Evolutionary conservation across 2,113 vertebrate species (phyloP), one percentile per base, ranked within the genome.

Genomic region (Dipodomys merriami): DNA sequence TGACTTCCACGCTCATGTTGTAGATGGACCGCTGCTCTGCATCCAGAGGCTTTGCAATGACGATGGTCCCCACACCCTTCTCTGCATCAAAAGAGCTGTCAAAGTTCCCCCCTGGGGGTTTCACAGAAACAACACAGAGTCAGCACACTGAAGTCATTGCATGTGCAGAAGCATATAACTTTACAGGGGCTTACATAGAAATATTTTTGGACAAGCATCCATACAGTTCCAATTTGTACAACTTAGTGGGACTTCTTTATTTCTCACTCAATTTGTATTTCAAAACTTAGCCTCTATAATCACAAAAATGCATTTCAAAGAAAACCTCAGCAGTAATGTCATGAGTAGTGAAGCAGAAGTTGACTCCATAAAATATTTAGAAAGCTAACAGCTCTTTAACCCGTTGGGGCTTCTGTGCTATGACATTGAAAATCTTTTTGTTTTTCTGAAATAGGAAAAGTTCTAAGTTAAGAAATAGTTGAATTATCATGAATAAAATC

Each of bases 1-100:
- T 99, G 96, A 99, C 99, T 96, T 99, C 99, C 96, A 99, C 98
- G 20, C 98, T 99, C 97, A 99, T 98, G 96, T 99, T 99, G 97
- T 99, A 99, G 96, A 98, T 97, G 30, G 99, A 99, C 89, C 98
- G 98, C 96, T 99, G 99, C 94, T 99, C 99, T 25, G 99, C 99
- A 76, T 99, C 99, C 98, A 99, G 95, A 86, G 98, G 99, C 95
- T 98, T 99, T 86, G 99, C 99, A 53, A 99, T 99, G 97, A 99
- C 98, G 97, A 99, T 98, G 84, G 99, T 99, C n/a, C 99, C 99
- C 53, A 98, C 97, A 33, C 98, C 98, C 96, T 99, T 99, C 96
- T 99, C 98, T 72, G 98, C 98, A 46, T 99, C 99, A 98, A 99
- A 99, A 96, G 98, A 97, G 97, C 98, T 99, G 98, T 99, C 98